Evolutionary conservation across 2,797 vertebrate species (phyloP).

Genomic region (Artibeus lituratus): DNA sequence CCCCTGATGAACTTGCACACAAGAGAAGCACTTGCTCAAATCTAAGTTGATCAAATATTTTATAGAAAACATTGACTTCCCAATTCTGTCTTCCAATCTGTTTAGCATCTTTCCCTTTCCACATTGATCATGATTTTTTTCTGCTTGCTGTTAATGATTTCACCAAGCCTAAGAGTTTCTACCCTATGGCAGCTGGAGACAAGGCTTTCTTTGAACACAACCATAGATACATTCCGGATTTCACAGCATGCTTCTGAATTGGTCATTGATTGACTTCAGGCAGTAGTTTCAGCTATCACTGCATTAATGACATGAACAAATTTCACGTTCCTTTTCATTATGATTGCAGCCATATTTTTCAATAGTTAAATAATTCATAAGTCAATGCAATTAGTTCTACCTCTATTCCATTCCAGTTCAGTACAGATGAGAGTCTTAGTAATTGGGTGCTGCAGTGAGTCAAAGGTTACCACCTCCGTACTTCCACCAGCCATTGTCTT

Average conservation of each 20-base stretch:
- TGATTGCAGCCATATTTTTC: neutral
- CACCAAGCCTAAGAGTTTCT: neutral
- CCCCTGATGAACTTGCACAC: neutral
- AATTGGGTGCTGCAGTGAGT: neutral
- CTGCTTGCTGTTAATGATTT: neutral
- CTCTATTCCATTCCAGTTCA: neutral
- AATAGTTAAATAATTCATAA: neutral
- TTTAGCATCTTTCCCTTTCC: neutral
- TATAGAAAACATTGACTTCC: neutral
- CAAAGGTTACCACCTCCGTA: neutral
- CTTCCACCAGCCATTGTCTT: neutral
- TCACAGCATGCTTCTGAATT: neutral
- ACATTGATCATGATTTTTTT: neutral
- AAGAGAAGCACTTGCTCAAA: neutral
- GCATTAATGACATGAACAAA: neutral
- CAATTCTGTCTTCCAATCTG: neutral
- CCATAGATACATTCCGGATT: neutral
- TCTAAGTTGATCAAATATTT: neutral
- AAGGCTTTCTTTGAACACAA: neutral
- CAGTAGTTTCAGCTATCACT: neutral
- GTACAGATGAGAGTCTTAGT: neutral
- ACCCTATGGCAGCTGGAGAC: neutral
- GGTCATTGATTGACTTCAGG: neutral
- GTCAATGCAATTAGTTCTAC: neutral
- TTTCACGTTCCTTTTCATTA: neutral